Base-by-base conservation (phyloP, 1,140 invertebrate species). In the Heliothis subflexa region DNA sequence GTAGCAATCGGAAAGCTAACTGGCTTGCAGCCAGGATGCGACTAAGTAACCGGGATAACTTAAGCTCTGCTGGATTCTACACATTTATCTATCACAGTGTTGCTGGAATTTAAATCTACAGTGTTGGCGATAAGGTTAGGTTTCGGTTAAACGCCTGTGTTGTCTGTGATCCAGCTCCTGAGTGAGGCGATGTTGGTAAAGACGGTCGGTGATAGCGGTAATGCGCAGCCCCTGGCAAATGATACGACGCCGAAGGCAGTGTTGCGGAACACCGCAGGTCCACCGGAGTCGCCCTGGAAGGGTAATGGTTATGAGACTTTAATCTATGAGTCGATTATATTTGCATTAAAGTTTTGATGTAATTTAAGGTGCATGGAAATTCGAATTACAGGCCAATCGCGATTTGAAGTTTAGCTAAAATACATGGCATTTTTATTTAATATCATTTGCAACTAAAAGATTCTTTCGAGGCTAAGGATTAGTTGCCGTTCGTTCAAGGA, bases 211-310 rank as follows among this genome's bases (percentile, higher is more conserved):
- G 92, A 94, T 1, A 94, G 85, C 1, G 93, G 93, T 59, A 91
- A 82, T 0, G 93, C 94, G 61, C 93, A 95, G 25, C 93, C 93
- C 49, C 93, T 84, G 0, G 94, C 94, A 73, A 94, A 94, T 0
- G 94, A 95, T 1, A 93, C 91, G 10, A 95, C 88, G n/a, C 94
- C 94, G 55, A 91, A 91, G 0, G 90, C 93, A 5, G 88, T 90
- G 3, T 91, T 90, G 62, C 92, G 81, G 68, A 93, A 93, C 25
- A 95, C 91, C 0, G 93, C 94, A 3, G 93, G 92, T 0, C 93
- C 94, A 14, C 94, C 94, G 0, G 93, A 93, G 68, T 95, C 94
- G 40, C 94, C 94, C 94, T 94, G 84, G 3, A 85, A 79, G 54
- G 18, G 12, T n/a, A n/a, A 25, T 5, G 16, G 57, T 47, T 64